These are phyloP conservation scores for Portevinia maculata DNA, from an alignment of 2,888 invertebrate species.

Conservation along the genomic window DNA sequence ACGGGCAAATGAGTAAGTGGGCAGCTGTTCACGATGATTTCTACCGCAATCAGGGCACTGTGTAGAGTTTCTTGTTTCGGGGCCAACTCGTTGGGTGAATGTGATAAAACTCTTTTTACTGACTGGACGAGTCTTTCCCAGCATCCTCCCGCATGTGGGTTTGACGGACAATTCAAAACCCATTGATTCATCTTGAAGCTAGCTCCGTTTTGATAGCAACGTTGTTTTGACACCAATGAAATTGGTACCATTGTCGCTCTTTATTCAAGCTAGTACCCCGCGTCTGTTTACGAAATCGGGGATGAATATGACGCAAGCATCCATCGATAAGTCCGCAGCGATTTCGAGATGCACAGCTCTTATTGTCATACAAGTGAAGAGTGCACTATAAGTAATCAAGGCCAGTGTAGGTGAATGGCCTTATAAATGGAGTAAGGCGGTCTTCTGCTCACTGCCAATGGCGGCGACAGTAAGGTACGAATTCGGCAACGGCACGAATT, in stretches of 20 bases:
- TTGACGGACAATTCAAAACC: too few relatives aligned
- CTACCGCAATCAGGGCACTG: background rate
- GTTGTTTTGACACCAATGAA: conserved; percentile 42
- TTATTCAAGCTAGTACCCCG: conserved; percentile 38
- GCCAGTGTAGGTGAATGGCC: background rate
- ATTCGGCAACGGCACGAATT: conserved; percentile 5
- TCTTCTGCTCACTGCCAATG: background rate
- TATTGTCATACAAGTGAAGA: background rate
- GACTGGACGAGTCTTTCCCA: background rate
- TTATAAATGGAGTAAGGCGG: background rate
- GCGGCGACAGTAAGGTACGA: background rate
- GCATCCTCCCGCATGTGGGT: background rate
- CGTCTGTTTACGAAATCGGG: conserved; percentile 56
- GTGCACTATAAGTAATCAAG: background rate
- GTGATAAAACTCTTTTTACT: background rate
- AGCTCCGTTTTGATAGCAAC: background rate
- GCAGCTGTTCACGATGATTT: background rate
- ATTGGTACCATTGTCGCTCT: conserved; percentile 61
- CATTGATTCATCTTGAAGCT: too few relatives aligned
- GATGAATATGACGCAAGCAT: conserved; percentile 47
- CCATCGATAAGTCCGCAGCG: background rate
- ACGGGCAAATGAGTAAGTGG: background rate
- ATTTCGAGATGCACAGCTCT: background rate
- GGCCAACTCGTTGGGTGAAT: background rate
- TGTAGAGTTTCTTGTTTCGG: background rate